A percentile compares a stretch with the other conserved stretches of the same genome.
Conservation (phyloP, 2,888 invertebrate species). For the Hedya salicella region DNA sequence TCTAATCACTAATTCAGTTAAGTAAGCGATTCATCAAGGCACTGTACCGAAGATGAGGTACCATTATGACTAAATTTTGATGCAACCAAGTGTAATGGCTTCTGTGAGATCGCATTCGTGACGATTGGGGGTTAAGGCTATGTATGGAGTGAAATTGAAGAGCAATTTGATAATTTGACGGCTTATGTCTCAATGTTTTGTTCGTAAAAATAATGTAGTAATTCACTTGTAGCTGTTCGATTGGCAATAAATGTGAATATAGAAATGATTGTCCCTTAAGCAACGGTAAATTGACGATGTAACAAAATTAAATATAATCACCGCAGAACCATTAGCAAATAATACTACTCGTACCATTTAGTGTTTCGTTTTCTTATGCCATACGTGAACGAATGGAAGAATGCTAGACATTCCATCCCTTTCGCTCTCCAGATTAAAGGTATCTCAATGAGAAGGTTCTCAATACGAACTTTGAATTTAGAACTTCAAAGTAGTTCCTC, state of each 20-base stretch:
- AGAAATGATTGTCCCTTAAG: not conserved
- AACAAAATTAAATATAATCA: not conserved
- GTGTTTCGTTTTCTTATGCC: no score
- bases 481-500: no score
- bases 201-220: not conserved
- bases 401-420: no score
- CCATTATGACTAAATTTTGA: slow-evolving; percentile 35
- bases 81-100: slow-evolving; percentile 31
- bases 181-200: not conserved
- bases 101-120: slow-evolving; percentile 1
- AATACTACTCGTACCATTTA: no score
- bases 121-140: no score
- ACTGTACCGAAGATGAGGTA: slow-evolving; percentile 3
- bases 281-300: not conserved
- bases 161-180: not conserved
- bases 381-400: no score
- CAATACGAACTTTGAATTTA: no score
- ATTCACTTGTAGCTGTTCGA: no score
- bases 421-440: no score
- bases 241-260: not conserved
- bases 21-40: slow-evolving; percentile 31
- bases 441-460: no score
- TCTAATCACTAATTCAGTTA: slow-evolving; percentile 22
- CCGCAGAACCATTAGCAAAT: no score
- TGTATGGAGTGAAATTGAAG: slow-evolving; percentile 15